A percentile compares a stretch with the other conserved stretches of the same genome.
These are phyloP conservation scores for Drosophila colorata DNA, from an alignment of 2,888 invertebrate species.

Conservation along the genomic window DNA sequence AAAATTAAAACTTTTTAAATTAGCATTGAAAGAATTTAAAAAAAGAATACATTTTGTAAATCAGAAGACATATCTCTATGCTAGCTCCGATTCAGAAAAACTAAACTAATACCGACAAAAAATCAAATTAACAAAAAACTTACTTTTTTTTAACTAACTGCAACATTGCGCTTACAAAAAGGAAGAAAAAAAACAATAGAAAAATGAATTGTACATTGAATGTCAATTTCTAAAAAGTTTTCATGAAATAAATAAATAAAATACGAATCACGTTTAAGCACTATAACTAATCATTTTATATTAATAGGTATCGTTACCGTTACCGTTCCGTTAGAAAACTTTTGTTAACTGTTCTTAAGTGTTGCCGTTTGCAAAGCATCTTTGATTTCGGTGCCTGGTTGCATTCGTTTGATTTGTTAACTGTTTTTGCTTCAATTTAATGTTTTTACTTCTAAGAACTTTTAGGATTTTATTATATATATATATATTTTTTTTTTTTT, in stretches of 20 bases:
- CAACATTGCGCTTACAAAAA: not conserved
- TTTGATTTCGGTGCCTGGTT: constrained; percentile 19
- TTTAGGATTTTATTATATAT: not conserved
- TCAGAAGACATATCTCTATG: too few species aligned
- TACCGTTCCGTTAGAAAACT: not conserved
- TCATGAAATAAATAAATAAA: not conserved
- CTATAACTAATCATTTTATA: not conserved
- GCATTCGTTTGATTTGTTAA: constrained; percentile 1
- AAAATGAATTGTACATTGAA: too few species aligned
- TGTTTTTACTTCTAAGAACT: not conserved
- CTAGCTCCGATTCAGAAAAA: too few species aligned
- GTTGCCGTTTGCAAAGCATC: constrained; percentile 18
- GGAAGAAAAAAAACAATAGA: too few species aligned
- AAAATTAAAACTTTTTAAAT: too few species aligned
- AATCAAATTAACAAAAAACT: too few species aligned
- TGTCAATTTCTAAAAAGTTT: too few species aligned
- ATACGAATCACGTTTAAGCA: constrained; percentile 16
- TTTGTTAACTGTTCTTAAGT: constrained; percentile 5
- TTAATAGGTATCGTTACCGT: not conserved
- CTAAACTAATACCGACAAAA: too few species aligned
- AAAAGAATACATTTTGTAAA: too few species aligned
- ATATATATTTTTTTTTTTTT: constrained; percentile 1
- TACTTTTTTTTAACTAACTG: too few species aligned
- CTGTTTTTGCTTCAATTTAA: not conserved
- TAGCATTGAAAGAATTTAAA: too few species aligned